Evolutionary conservation across 2,113 vertebrate species (phyloP).

Genomic region (Diphyllodes magnificus): DNA sequence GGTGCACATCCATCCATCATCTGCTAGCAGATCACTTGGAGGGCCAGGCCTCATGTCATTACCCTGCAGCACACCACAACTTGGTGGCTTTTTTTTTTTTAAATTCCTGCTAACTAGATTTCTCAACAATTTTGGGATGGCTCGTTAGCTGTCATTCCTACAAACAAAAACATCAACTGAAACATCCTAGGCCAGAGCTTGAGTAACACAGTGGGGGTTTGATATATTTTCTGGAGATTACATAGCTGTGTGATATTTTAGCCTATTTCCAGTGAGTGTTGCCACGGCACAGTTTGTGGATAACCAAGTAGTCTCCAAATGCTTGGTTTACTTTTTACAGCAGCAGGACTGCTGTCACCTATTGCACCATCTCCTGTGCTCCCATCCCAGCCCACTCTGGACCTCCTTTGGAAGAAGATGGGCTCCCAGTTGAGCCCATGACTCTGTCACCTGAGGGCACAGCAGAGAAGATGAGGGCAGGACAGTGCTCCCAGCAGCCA

Average conservation of each 20-base stretch:
- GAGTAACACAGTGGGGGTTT: background rate
- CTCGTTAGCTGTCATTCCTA: background rate
- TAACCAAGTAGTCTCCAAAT: fast-evolving
- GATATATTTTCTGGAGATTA: background rate
- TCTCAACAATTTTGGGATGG: background rate
- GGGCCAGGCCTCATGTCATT: constrained; percentile 37
- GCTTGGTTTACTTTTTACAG: background rate
- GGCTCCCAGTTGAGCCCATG: fast-evolving
- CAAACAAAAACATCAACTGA: background rate
- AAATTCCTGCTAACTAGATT: background rate
- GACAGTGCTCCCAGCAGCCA: background rate
- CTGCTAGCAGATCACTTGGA: constrained; percentile 79
- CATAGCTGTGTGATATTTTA: background rate
- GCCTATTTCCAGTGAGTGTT: fast-evolving
- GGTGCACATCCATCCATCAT: constrained; percentile 84
- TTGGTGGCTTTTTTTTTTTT: background rate
- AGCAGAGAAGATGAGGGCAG: background rate
- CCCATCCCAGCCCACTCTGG: fast-evolving
- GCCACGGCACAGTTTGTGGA: background rate
- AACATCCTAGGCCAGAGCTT: background rate
- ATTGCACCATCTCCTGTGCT: fast-evolving
- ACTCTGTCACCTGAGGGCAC: background rate
- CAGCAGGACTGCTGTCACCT: fast-evolving
- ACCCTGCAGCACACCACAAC: constrained; percentile 14
- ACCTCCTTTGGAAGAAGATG: fast-evolving